A percentile compares a stretch with the other conserved stretches of the same genome.
These are phyloP conservation scores for Zoanthus sansibaricus DNA, from an alignment of 92 coral and sea anemone genomes.

Conservation along the genomic window DNA sequence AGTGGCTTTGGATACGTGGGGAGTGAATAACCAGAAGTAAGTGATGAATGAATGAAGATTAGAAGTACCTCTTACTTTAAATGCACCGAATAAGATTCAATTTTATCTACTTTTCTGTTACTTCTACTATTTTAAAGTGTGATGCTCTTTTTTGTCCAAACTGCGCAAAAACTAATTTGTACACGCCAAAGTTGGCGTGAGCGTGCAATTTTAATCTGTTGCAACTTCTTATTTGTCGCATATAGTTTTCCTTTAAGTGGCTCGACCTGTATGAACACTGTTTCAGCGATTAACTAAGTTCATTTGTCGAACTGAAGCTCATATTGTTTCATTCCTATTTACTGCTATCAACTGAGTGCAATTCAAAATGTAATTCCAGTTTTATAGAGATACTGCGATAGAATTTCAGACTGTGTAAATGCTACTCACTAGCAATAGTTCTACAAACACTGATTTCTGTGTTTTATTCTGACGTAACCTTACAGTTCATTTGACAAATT, in stretches of 20 bases:
- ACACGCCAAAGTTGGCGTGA: background rate
- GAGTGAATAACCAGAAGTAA: background rate
- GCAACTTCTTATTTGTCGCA: background rate
- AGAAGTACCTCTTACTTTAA: background rate
- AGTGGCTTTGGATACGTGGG: slow-evolving; percentile 12
- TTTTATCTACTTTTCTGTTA: background rate
- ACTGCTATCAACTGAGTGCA: background rate
- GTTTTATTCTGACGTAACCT: background rate
- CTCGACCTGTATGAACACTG: background rate
- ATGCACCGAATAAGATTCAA: background rate
- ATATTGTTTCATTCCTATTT: background rate
- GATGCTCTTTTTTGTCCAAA: background rate
- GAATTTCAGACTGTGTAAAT: background rate
- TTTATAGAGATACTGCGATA: background rate
- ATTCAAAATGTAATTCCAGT: background rate
- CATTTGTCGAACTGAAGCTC: background rate
- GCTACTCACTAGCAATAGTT: background rate
- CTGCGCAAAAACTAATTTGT: background rate
- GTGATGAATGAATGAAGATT: background rate
- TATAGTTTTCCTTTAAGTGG: background rate
- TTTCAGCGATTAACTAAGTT: background rate
- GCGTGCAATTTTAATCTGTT: background rate
- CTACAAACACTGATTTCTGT: background rate
- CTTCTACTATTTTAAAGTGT: background rate
- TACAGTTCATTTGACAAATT: background rate